Evolutionary conservation across 2,113 vertebrate species (phyloP).

Genomic region (Pelecanus crispus): DNA sequence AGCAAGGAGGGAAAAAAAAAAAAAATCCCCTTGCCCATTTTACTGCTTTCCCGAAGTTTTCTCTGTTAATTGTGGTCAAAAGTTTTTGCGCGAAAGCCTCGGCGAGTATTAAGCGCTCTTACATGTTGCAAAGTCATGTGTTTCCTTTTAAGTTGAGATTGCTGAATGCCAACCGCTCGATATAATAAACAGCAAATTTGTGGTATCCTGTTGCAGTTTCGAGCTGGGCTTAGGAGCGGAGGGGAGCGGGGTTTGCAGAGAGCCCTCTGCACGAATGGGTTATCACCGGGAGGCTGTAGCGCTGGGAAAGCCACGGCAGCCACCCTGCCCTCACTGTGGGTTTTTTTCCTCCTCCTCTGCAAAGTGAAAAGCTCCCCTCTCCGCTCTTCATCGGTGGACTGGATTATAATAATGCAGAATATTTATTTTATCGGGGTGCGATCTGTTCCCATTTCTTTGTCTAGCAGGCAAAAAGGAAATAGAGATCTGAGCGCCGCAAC

Average conservation of each 20-base stretch:
- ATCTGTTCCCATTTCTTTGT: slow-evolving; percentile 6
- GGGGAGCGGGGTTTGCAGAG: not conserved
- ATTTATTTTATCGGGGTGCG: not conserved
- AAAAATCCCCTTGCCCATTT: not conserved
- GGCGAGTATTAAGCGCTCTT: slow-evolving; percentile 9
- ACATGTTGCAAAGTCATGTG: slow-evolving; percentile 41
- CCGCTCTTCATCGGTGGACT: not conserved
- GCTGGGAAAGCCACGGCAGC: not conserved
- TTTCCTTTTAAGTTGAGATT: slow-evolving; percentile 65
- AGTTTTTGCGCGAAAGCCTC: slow-evolving; percentile 48
- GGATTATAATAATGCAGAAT: not conserved
- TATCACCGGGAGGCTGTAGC: not conserved
- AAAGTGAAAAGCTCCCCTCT: not conserved
- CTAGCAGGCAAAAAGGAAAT: not conserved
- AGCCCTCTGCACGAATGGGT: not conserved
- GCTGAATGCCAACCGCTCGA: slow-evolving; percentile 34
- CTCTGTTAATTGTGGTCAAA: slow-evolving; percentile 51
- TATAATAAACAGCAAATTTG: slow-evolving; percentile 59
- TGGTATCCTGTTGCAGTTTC: slow-evolving; percentile 41
- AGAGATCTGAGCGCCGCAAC: not conserved
- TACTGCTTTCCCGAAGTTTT: slow-evolving; percentile 6
- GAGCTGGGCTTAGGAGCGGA: not conserved
- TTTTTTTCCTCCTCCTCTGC: not conserved
- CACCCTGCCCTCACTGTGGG: not conserved
- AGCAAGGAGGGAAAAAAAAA: not conserved